A percentile compares a stretch with the other conserved stretches of the same genome.
Conservation (phyloP, 1,140 invertebrate genomes). For the Coptotermes formosanus region DNA sequence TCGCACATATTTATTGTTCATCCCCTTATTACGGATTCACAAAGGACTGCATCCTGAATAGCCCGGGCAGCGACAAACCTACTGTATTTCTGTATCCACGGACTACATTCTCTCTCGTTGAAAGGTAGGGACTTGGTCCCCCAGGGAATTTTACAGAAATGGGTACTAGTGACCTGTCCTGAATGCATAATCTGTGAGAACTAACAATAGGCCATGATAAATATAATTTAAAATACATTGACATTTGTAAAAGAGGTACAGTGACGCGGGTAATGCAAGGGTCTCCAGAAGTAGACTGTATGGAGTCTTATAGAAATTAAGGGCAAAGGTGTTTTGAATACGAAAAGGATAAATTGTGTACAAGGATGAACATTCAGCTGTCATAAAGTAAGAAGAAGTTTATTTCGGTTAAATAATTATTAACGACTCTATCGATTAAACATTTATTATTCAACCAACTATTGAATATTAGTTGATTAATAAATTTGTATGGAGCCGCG, state of each 20-base stretch:
- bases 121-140: neutral
- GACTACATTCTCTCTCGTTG: neutral
- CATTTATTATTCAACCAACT: too few relatives aligned
- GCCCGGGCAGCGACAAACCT: neutral
- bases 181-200: neutral
- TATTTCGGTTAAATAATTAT: too few relatives aligned
- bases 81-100: neutral
- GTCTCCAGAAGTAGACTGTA: too few relatives aligned
- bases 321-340: too few relatives aligned
- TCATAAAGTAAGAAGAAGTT: too few relatives aligned
- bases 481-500: too few relatives aligned
- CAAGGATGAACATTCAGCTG: too few relatives aligned
- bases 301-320: too few relatives aligned
- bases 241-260: neutral
- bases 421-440: too few relatives aligned
- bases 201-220: neutral
- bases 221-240: neutral
- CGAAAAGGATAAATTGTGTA: too few relatives aligned
- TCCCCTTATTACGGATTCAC: constrained; percentile 2
- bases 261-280: too few relatives aligned
- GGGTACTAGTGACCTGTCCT: neutral
- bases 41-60: neutral
- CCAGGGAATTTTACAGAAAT: neutral
- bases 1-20: neutral
- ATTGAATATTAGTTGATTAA: too few relatives aligned